Base-by-base conservation (phyloP, 2,797 vertebrate species). In the Myotis findleyi region DNA sequence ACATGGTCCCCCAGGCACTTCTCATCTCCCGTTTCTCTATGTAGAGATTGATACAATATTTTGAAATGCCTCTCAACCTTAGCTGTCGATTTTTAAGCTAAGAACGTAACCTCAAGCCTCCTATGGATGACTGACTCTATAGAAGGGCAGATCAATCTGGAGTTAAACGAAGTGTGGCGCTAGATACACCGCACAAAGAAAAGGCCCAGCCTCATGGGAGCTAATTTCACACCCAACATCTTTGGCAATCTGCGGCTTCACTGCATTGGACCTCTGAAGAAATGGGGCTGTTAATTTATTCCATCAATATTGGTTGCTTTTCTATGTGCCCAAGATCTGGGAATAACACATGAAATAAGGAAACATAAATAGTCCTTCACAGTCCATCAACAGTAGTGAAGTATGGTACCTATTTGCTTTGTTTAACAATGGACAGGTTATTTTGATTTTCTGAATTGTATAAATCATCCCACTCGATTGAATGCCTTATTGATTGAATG, bases 211-310 rank as follows among this genome's bases (percentile, higher is more conserved):
- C 92, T 25, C 92, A 9, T 2, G 68, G 77, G 73, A 92, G 38
- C 57, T 64, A 68, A 94, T 91, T 94, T 95, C 88, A 96, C 80
- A 95, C 12, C 20, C 7, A 57, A 89, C 36, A 71, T 53, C 13
- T 13, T 12, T 17, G 41, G 82, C 49, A 69, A 91, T 75, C 38
- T 81, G 79, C 72, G 77, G 73, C 68, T 77, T 53, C 62, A 16
- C 55, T 33, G 55, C 72, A 21, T 10, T 4, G 66, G 59, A 51
- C 30, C 71, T 57, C 44, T 16, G 75, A 73, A 72, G 83, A 91
- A 89, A 89, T 11, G 14, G 75, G 33, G n/a, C 41, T 27, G 8
- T 30, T 91, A 33, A 73, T 90, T 82, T 79, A 76, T 79, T 94
- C 85, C 82, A 16, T 44, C 71, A 49, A 12, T 73, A 91, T 47